phyloP scores from a whole-genome alignment of 2,797 vertebrate genomes.

The Rhynchotus rufescens region DNA sequence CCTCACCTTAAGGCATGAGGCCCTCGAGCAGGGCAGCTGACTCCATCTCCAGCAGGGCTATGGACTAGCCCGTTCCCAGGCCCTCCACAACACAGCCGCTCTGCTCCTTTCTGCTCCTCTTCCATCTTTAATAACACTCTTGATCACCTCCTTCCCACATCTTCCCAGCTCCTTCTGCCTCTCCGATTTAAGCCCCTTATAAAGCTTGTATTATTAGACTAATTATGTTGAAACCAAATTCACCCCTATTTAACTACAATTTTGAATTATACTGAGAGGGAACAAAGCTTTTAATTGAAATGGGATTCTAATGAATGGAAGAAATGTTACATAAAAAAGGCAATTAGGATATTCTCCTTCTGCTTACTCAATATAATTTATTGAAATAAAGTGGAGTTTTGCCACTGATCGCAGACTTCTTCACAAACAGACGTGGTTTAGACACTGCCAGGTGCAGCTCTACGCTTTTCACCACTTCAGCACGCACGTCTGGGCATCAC shows the following conservation, averaged over 20 bases:
- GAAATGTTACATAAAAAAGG: not conserved
- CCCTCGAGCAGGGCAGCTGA: not conserved
- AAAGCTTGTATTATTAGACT: not conserved
- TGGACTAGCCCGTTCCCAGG: not conserved
- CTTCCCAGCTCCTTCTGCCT: not conserved
- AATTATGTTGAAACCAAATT: not conserved
- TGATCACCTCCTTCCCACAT: not conserved
- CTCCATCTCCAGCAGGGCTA: not conserved
- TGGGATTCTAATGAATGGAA: not conserved
- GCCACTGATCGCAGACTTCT: not conserved
- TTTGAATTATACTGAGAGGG: not conserved
- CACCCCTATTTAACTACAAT: not conserved
- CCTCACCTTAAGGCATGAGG: not conserved
- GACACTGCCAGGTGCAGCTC: not conserved
- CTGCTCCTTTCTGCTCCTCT: too few relatives aligned
- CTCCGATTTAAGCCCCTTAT: too few relatives aligned
- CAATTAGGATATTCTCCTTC: not conserved
- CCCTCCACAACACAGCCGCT: not conserved
- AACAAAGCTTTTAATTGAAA: not conserved
- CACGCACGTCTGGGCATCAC: not conserved
- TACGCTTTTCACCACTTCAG: not conserved
- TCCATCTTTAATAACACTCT: not conserved
- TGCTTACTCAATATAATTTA: not conserved
- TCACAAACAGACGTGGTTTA: not conserved
- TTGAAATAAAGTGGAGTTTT: not conserved